These are phyloP conservation scores for Drosophila saltans DNA, from an alignment of 1,140 invertebrate genomes.

Conservation along the genomic window DNA sequence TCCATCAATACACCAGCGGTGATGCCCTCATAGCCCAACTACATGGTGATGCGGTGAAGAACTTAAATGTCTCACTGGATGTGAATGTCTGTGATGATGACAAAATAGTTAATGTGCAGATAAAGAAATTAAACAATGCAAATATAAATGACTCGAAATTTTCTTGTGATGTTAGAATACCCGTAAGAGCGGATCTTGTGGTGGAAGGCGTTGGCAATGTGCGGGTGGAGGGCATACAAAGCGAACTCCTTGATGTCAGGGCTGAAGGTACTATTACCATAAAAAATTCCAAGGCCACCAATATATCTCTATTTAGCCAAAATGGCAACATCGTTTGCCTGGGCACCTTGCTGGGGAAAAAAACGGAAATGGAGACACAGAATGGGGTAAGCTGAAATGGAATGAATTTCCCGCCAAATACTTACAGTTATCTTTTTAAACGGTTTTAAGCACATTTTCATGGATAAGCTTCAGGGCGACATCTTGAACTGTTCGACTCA, in stretches of 20 bases:
- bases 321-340: slow-evolving; percentile 65
- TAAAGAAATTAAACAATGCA: slow-evolving; percentile 43
- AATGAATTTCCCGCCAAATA: too few relatives aligned
- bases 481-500: slow-evolving; percentile 59
- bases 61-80: slow-evolving; percentile 54
- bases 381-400: slow-evolving; percentile 51
- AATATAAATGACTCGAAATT: slow-evolving; percentile 26
- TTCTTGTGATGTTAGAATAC: slow-evolving; percentile 64
- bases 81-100: slow-evolving; percentile 57
- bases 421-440: neutral
- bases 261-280: slow-evolving; percentile 56
- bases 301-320: slow-evolving; percentile 53
- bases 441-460: slow-evolving; percentile 52
- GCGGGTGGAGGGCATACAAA: slow-evolving; percentile 53
- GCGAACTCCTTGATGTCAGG: slow-evolving; percentile 57
- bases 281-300: slow-evolving; percentile 61
- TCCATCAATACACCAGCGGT: slow-evolving; percentile 64
- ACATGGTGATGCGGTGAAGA: slow-evolving; percentile 46
- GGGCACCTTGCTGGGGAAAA: slow-evolving; percentile 64
- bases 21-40: slow-evolving; percentile 70
- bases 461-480: slow-evolving; percentile 78
- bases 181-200: slow-evolving; percentile 58
- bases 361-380: slow-evolving; percentile 56
- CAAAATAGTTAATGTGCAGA: slow-evolving; percentile 55
- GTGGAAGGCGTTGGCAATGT: slow-evolving; percentile 46